Evolutionary conservation across 2,797 vertebrate species (phyloP).

Genomic region (Lutjanus campechanus): DNA sequence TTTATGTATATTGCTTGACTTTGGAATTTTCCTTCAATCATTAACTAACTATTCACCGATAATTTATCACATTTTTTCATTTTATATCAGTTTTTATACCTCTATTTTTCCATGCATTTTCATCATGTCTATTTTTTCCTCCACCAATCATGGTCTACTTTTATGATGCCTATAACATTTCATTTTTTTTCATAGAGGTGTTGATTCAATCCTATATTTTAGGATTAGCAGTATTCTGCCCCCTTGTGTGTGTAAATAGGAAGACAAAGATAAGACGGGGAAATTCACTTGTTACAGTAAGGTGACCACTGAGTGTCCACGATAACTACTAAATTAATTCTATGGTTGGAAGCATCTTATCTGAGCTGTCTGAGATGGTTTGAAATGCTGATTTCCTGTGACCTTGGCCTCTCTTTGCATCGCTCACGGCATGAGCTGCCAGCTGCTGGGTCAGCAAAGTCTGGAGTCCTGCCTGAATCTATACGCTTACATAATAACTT

Average conservation of each 20-base stretch:
- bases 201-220: background rate
- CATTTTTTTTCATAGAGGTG: background rate
- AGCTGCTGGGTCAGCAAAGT: conserved; percentile 15
- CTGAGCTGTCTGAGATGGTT: background rate
- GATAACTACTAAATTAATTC: background rate
- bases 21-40: no score
- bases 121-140: no score
- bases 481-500: conserved; percentile 11
- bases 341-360: background rate
- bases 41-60: no score
- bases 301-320: background rate
- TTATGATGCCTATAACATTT: background rate
- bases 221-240: no score
- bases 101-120: no score
- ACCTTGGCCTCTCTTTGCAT: conserved; percentile 5
- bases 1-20: no score
- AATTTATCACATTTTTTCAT: no score
- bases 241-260: no score
- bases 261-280: no score
- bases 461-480: background rate
- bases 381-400: conserved; percentile 8
- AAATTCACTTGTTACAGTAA: background rate
- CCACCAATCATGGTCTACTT: no score
- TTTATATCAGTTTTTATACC: no score
- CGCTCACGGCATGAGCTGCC: background rate